Evolutionary conservation across 2,797 vertebrate species (phyloP), one percentile per base, ranked within the genome.

Genomic region (Lepilemur septentrionalis): DNA sequence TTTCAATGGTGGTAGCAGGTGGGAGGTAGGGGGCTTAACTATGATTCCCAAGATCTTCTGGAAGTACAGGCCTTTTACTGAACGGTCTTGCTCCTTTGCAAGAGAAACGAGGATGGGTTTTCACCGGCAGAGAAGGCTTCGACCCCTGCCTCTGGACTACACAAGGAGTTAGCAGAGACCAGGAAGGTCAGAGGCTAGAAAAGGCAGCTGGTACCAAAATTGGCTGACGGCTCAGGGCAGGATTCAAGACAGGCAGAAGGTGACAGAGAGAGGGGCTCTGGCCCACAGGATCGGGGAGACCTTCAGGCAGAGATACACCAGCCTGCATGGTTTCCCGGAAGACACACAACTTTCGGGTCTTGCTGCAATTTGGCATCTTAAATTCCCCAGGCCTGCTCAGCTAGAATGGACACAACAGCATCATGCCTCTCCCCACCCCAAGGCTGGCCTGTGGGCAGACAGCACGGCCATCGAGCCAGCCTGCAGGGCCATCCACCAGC

Each of bases 401-500:
- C n/a, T 30, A 76, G 35, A 57, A 18, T 8, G 20, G 2, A 13
- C 6, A 18, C 2, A 30, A 7, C 1, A 5, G 0, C 38, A 52
- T 20, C 17, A n/a, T 0, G 0, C 32, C 63, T 79, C 28, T 43
- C 43, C 52, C 7, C 0, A 23, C 43, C 5, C 11, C 0, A 5
- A 41, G 70, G 72, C 84, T 0, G 12, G 63, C 80, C 63, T 1
- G 0, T 0, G 20, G 30, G 43, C 20, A 80, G n/a, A 65, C 12
- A 35, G 35, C 32, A 1, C 8, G 15, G 69, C 32, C 8, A 73
- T 3, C 5, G 0, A 8, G 32, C 55, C 3, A 38, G 63, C 32
- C 55, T n/a, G 11, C 38, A 13, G 14, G 22, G 57, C 50, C 50
- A 18, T 9, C n/a, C 35, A 2, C 86, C 4, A 57, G 28, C 82